A percentile compares a stretch with the other conserved stretches of the same genome.
Evolutionary conservation across 92 coral and sea anemone species (phyloP).

Genomic region (Muricea muricata): DNA sequence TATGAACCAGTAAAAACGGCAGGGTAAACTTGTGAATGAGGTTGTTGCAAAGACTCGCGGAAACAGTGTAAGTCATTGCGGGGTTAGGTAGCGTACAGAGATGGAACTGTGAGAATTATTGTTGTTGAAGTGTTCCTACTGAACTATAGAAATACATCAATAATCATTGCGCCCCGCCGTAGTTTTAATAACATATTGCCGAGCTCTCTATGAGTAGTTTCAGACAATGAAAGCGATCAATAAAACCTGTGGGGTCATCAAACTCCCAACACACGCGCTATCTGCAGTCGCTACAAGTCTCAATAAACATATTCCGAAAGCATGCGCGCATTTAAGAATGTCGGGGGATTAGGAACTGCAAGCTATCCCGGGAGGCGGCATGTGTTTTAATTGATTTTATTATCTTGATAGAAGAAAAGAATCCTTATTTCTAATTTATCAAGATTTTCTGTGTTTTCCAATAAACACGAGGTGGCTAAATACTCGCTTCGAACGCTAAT

Average conservation of each 20-base stretch:
- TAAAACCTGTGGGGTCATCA: conserved; percentile 53
- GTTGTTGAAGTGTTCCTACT: conserved; percentile 17
- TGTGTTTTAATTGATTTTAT: conserved; percentile 53
- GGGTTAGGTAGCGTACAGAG: conserved; percentile 37
- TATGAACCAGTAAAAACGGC: conserved; percentile 26
- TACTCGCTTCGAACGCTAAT: conserved; percentile 50
- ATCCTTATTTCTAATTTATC: conserved; percentile 53
- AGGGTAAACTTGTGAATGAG: background rate
- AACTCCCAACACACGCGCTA: conserved; percentile 20
- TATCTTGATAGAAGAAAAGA: conserved; percentile 48
- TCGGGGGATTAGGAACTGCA: conserved; percentile 17
- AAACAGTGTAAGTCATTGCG: conserved; percentile 17
- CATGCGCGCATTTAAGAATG: conserved; percentile 8
- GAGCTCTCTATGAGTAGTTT: conserved; percentile 43
- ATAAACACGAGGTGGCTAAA: conserved; percentile 54
- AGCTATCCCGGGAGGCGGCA: conserved; percentile 46
- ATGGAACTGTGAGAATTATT: conserved; percentile 9
- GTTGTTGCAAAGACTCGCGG: background rate
- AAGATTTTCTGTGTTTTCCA: conserved; percentile 52
- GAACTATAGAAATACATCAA: conserved; percentile 39
- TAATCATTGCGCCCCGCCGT: conserved; percentile 53
- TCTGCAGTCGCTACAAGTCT: conserved; percentile 32
- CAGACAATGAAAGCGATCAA: conserved; percentile 55
- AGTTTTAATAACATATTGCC: conserved; percentile 54
- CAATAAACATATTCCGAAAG: conserved; percentile 5